Base-by-base conservation (phyloP, 2,113 vertebrate genomes). In the Gasterosteus aculeatus region DNA sequence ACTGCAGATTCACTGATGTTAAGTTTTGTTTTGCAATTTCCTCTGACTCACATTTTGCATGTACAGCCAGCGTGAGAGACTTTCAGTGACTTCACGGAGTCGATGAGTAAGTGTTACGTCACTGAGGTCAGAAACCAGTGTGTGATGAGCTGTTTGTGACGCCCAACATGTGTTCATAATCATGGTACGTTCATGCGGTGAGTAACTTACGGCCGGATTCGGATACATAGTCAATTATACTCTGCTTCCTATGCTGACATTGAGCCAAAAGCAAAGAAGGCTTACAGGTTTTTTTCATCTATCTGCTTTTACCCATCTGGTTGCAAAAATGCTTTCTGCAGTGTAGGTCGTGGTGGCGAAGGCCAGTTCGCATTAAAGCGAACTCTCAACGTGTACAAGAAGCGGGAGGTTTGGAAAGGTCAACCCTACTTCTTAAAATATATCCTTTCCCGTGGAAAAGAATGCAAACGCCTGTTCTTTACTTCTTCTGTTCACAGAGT, bases 281-380 rank as follows among this genome's bases (percentile, higher is more conserved):
- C 78, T 86, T 71, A 22, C 74, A 53, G 68, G 82, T 60, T 73
- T 71, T 53, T 63, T 51, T 86, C 81, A 87, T 57, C 53, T 1
- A 65, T 85, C 74, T 69, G 71, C 85, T 88, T 89, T 81, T 78
- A 85, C 39, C 35, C 39, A 73, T 26, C 22, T 85, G 82, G 81
- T 87, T 64, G 83, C 64, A 3, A 31, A 87, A 72, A 60, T 47
- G 2, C 3, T 12, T 72, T 79, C 67, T 88, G 89, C 82, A 84
- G 82, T 44, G 85, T 84, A 18, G 70, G 75, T 73, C 58, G 51
- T 88, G 88, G 77, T 80, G 62, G 57, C 31, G 54, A 78, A 87
- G 73, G 67, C 74, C 72, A 81, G 70, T 63, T 56, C 0, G 8
- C 68, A 87, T 69, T 78, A 83, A 88, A 91, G 83, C 47, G 22